Percentiles rank a stretch among this genome's conserved stretches.
phyloP scores from a whole-genome alignment of 2,797 vertebrate genomes.

The Melanotaenia boesemani region DNA sequence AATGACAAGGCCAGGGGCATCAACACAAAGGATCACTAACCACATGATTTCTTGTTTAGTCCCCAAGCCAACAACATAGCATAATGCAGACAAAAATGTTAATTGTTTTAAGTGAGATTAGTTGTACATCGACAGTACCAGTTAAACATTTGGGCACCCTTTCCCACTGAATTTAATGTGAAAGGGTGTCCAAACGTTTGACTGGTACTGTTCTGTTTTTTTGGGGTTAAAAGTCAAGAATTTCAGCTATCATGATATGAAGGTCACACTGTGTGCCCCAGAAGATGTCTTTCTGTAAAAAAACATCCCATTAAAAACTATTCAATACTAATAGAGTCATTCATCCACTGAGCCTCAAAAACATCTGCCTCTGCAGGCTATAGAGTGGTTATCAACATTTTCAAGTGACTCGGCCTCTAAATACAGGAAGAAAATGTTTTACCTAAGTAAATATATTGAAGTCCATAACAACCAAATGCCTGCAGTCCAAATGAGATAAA shows the following conservation, averaged over 20 bases:
- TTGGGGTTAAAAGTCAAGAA: conserved; percentile 15
- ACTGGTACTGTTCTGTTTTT: neutral
- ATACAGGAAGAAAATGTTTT: neutral
- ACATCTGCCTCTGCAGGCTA: conserved; percentile 41
- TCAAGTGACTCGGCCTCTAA: conserved; percentile 32
- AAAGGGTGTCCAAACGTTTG: too few relatives aligned
- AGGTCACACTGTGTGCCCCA: conserved; percentile 35
- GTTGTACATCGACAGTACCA: neutral
- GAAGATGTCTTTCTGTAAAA: conserved; percentile 37
- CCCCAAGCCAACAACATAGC: neutral
- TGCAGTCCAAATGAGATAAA: too few relatives aligned
- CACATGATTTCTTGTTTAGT: neutral
- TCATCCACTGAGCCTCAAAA: conserved; percentile 39
- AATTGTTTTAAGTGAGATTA: neutral
- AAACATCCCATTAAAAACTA: conserved; percentile 51
- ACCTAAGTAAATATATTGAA: neutral
- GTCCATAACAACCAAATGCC: neutral
- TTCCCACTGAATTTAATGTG: too few relatives aligned
- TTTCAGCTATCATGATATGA: conserved; percentile 16
- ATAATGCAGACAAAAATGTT: neutral
- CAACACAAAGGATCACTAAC: neutral
- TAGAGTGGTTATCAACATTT: conserved; percentile 59
- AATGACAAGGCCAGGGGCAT: neutral
- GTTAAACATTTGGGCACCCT: too few relatives aligned
- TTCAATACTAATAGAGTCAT: conserved; percentile 52